Base-by-base conservation (phyloP, 2,797 vertebrate species). In the Glossophaga mutica region DNA sequence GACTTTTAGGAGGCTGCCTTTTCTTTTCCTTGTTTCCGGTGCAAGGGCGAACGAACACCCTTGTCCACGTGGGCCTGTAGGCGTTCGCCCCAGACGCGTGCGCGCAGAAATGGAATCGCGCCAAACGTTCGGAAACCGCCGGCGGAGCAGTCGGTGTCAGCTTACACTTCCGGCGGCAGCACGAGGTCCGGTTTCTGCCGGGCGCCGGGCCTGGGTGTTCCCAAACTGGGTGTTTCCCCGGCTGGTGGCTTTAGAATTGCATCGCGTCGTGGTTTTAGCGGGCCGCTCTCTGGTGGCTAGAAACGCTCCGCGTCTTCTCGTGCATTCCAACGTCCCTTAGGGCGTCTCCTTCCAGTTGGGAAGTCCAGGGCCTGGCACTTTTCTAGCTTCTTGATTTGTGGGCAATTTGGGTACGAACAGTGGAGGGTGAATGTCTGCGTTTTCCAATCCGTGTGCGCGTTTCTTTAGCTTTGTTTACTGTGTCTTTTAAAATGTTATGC, bases 151-250 rank as follows among this genome's bases (percentile, higher is more conserved):
- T 15, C 8, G 8, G 1, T 16, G 1, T 29, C 48, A 14, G 1
- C 9, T 52, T 21, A 4, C 21, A 5, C 3, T 3, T 50, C 11
- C 57, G 32, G 42, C 46, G 44, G 15, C 39, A 1, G 5, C 34
- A 0, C 5, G 14, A 14, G 1, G 57, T 24, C 55, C 37, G 1
- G 9, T 1, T 6, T 9, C 39, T n/a, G 29, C 44, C 2, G 1
- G 9, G 7, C 21, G 10, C 21, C 12, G 4, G 21, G 18, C 14
- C 2, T 8, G 29, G 59, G 32, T 6, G 2, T 57, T 14, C 6
- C 7, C 21, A 89, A 57, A 52, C 29, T 39, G 32, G 1, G 18
- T 48, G 29, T n/a, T 21, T 7, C 39, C 34, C 37, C 32, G 2
- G 18, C 39, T 34, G 48, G 44, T 57, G 50, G 14, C 10, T n/a